Percentiles rank a stretch among this genome's conserved stretches.
Conservation (phyloP, 2,113 vertebrate species). For the Origma solitaria region DNA sequence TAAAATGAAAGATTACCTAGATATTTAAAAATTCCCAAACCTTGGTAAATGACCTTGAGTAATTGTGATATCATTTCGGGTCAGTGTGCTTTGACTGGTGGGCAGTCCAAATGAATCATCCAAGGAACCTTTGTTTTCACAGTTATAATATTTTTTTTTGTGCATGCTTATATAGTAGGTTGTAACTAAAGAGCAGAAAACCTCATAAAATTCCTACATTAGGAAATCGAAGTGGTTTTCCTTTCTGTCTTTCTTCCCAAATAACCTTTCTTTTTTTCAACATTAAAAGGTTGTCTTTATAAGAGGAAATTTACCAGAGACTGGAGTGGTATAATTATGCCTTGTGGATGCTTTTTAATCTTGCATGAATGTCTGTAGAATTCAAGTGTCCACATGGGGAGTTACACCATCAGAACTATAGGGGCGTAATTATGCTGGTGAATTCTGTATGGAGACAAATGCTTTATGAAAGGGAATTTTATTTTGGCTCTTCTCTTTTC, state of each 20-base stretch:
- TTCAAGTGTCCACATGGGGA: not conserved
- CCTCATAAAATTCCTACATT: not conserved
- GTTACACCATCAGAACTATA: slow-evolving; percentile 26
- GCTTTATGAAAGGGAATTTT: slow-evolving; percentile 25
- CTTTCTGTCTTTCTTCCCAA: not conserved
- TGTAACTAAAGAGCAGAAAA: not conserved
- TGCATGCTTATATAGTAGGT: not conserved
- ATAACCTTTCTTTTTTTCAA: not conserved
- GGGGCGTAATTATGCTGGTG: not conserved
- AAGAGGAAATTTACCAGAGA: slow-evolving; percentile 28
- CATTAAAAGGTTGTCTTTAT: not conserved
- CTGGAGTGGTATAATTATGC: slow-evolving; percentile 28
- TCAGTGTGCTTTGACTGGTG: not conserved
- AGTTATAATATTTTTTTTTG: not conserved
- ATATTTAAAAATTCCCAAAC: slow-evolving; percentile 16
- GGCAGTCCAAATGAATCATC: not conserved
- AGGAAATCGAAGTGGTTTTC: not conserved
- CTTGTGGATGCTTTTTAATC: slow-evolving; percentile 49
- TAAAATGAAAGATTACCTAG: not conserved
- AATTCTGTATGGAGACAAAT: slow-evolving; percentile 18
- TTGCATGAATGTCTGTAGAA: slow-evolving; percentile 37
- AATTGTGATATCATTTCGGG: not conserved
- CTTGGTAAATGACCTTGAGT: not conserved
- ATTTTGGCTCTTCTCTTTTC: slow-evolving; percentile 21
- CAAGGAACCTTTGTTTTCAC: not conserved